Evolutionary conservation across 2,888 invertebrate genomes (phyloP), one percentile per base, ranked within the genome.

Genomic region (Drosophila antonietae): DNA sequence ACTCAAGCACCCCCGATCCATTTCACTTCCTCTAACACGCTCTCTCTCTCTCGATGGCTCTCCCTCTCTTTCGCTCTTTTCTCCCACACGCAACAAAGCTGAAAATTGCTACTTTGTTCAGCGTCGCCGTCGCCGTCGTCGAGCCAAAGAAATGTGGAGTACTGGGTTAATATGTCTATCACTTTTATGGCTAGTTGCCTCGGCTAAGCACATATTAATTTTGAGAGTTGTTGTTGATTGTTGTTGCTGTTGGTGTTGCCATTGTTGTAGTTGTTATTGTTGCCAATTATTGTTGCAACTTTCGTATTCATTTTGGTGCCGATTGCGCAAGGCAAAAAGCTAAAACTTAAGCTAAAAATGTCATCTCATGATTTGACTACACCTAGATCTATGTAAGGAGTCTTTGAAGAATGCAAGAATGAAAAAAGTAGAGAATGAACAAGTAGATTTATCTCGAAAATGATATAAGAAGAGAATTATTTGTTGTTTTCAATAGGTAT

Each of bases 131-230:
- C 33, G 33, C 33, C n/a, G 53, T 52, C 49, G 23, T 63, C 20
- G 39, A 41, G 65, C 60, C 46, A 46, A 67, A 65, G 73, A 81
- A 88, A 86, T 88, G 84, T 86, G 78, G 85, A 89, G 75, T 89
- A 89, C 72, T 86, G 73, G 85, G 85, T 86, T 86, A 86, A 86
- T 86, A 84, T 86, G 85, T 85, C 85, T 87, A 86, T 85, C 89
- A 81, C 84, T 87, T 87, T 81, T 83, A 87, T 77, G 85, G 80
- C 74, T 76, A 81, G 81, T 86, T 86, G 84, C 70, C 76, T 81
- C 73, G 73, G n/a, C 73, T 81, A 83, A 86, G 71, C 61, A 74
- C 74, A 72, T 74, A 73, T 78, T 78, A 72, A 79, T 79, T 78
- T 79, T 68, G 39, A 68, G 57, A 68, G 55, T 74, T 62, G 62